These are phyloP conservation scores for Pogonomyrmex californicus DNA, from an alignment of 1,140 invertebrate species.

Conservation along the genomic window DNA sequence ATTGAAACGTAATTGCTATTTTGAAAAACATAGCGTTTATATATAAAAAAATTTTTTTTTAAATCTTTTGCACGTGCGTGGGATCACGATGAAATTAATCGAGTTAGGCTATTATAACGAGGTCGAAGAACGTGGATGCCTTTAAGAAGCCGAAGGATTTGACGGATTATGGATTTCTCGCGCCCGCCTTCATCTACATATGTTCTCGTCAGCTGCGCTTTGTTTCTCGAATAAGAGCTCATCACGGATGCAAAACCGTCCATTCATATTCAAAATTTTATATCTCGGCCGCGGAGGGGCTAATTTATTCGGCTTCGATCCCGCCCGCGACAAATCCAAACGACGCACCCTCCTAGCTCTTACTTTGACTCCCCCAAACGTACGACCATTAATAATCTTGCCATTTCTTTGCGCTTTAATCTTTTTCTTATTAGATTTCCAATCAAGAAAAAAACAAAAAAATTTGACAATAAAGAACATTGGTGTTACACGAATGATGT, in stretches of 20 bases:
- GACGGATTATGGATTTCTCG: constrained; percentile 63
- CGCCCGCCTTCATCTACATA: constrained; percentile 88
- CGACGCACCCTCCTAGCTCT: constrained; percentile 65
- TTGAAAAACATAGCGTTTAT: not conserved
- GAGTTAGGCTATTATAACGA: constrained; percentile 16
- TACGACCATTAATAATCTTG: constrained; percentile 66
- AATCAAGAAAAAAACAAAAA: constrained; percentile 14
- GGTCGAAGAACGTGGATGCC: constrained; percentile 23
- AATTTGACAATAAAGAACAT: not conserved
- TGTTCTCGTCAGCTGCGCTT: constrained; percentile 89
- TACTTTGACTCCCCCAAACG: constrained; percentile 15
- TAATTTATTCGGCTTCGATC: constrained; percentile 88
- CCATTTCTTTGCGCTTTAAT: constrained; percentile 24
- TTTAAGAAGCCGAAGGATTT: constrained; percentile 61
- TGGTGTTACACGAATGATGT: not conserved
- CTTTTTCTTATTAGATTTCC: constrained; percentile 33
- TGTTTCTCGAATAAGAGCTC: constrained; percentile 89
- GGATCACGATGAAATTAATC: constrained; percentile 18
- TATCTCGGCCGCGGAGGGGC: constrained; percentile 88
- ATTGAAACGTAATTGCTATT: not conserved
- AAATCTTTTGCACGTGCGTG: not conserved
- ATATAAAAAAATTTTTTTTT: not conserved
- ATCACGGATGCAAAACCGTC: constrained; percentile 94
- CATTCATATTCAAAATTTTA: constrained; percentile 96
- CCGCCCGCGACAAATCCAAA: constrained; percentile 82